Conservation (phyloP, 1,140 invertebrate species). For the Caenorhabditis remanei region DNA sequence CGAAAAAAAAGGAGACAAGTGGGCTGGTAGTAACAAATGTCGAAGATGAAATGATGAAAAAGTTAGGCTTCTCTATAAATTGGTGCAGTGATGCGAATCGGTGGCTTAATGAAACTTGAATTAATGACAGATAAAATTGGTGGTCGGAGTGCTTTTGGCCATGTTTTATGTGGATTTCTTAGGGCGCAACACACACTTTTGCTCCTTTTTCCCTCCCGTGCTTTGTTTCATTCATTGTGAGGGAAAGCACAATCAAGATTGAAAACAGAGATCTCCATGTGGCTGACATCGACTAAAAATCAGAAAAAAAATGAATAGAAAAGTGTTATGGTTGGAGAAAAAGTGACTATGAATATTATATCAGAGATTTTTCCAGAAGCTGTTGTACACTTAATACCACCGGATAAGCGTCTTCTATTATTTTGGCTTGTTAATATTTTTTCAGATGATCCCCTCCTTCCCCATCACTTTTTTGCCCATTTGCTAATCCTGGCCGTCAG, state of each 20-base stretch:
- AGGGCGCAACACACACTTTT: constrained; percentile 47
- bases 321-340: neutral
- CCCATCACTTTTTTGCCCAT: neutral
- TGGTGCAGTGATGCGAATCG: constrained; percentile 53
- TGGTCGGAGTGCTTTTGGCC: constrained; percentile 48
- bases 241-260: constrained; percentile 13
- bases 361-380: constrained; percentile 1
- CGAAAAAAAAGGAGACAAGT: constrained; percentile 27
- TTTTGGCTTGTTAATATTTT: constrained; percentile 30
- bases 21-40: constrained; percentile 27
- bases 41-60: constrained; percentile 48
- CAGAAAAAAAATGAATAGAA: no score
- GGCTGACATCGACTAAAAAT: neutral
- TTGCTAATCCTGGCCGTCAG: neutral
- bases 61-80: constrained; percentile 31
- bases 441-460: neutral
- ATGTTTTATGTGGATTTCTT: constrained; percentile 46
- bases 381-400: constrained; percentile 32
- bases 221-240: constrained; percentile 9
- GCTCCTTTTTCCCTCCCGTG: neutral
- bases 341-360: neutral
- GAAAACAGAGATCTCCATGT: constrained; percentile 20
- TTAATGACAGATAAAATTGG: constrained; percentile 55
- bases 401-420: constrained; percentile 28
- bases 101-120: constrained; percentile 53